Evolutionary conservation across 1,140 invertebrate species (phyloP).

Genomic region (Drosophila ercepeae): DNA sequence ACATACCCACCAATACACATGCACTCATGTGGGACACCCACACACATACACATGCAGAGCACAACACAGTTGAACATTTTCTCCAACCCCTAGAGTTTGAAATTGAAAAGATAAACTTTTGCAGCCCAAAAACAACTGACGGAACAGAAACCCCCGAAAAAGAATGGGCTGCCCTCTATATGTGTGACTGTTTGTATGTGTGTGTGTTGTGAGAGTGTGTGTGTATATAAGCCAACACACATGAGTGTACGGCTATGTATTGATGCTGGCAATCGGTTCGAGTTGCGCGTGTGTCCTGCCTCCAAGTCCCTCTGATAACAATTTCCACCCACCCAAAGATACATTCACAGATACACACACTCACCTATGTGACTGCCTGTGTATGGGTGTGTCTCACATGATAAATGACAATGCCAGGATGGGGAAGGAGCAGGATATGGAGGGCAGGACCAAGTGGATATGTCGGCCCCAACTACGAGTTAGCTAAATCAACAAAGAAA

Average conservation of each 20-base stretch:
- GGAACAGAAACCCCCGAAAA: slow-evolving; percentile 7
- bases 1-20: slow-evolving; percentile 50
- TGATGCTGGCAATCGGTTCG: slow-evolving; percentile 73
- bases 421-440: not conserved
- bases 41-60: slow-evolving; percentile 28
- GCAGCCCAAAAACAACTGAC: slow-evolving; percentile 62
- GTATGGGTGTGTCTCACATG: slow-evolving; percentile 38
- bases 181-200: not conserved
- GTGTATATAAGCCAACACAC: not conserved
- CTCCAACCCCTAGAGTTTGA: slow-evolving; percentile 46
- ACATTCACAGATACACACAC: not conserved
- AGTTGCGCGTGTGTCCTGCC: slow-evolving; percentile 66
- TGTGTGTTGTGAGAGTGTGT: not conserved
- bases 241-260: slow-evolving; percentile 41
- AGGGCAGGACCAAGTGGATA: slow-evolving; percentile 31
- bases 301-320: slow-evolving; percentile 75
- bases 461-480: slow-evolving; percentile 34
- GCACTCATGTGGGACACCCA: slow-evolving; percentile 12
- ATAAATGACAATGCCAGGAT: slow-evolving; percentile 44
- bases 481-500: slow-evolving; percentile 69
- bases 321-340: slow-evolving; percentile 28
- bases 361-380: not conserved
- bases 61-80: slow-evolving; percentile 9
- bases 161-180: not conserved
- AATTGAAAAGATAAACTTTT: slow-evolving; percentile 82